phyloP scores from a whole-genome alignment of 2,113 vertebrate genomes.

The Neotoma lepida region DNA sequence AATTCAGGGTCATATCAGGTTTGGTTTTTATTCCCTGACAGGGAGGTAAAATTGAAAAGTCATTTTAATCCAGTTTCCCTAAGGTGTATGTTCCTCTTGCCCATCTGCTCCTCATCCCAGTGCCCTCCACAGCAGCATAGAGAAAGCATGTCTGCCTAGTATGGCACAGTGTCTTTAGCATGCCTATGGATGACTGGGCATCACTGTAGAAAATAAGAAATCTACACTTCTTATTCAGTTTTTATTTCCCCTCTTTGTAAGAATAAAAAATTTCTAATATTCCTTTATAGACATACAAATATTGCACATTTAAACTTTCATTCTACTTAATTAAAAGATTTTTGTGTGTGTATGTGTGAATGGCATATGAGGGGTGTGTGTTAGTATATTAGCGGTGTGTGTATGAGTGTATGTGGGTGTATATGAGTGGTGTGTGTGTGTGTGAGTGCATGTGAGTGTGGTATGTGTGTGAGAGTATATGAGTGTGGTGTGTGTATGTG shows the following conservation, averaged over 20 bases:
- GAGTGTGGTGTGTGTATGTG: neutral
- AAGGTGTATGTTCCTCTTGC: neutral
- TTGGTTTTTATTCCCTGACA: neutral
- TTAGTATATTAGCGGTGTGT: neutral
- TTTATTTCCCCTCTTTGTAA: neutral
- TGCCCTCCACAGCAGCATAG: neutral
- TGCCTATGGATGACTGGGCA: neutral
- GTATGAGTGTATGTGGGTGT: neutral
- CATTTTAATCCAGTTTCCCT: neutral
- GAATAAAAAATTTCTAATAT: neutral
- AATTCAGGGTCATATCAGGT: neutral
- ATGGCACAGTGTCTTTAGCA: neutral
- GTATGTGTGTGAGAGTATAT: neutral
- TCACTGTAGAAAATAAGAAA: neutral
- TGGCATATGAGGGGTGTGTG: neutral
- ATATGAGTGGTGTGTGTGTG: neutral
- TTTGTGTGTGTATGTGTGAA: neutral
- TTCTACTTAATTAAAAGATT: neutral
- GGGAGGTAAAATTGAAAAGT: neutral
- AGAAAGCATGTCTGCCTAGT: neutral
- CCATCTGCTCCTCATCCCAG: neutral
- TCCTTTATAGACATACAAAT: neutral
- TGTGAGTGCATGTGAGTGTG: too few relatives aligned
- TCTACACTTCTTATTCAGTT: neutral
- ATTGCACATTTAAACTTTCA: neutral